These are phyloP conservation scores for Stomatorhinus walkeri DNA, from an alignment of 2,797 vertebrate genomes.

Conservation along the genomic window DNA sequence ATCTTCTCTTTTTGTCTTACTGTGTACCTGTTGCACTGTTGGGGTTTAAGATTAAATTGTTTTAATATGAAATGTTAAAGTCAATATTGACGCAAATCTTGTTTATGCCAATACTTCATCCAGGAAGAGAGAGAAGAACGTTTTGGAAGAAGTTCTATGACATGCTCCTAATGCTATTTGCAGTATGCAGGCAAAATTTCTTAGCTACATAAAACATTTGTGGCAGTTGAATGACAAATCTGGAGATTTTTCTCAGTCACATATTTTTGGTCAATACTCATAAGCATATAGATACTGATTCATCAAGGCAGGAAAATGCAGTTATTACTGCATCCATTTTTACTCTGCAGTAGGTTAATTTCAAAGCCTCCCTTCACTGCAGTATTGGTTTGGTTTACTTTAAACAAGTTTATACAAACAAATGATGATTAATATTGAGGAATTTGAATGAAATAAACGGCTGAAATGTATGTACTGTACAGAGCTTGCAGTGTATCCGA, in stretches of 20 bases:
- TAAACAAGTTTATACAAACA: not conserved
- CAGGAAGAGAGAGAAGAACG: not conserved
- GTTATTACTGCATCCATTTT: constrained; percentile 7
- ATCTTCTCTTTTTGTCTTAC: not conserved
- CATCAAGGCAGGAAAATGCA: constrained; percentile 18
- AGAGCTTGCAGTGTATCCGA: constrained; percentile 14
- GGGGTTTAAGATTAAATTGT: not conserved
- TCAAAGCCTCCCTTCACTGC: constrained; percentile 10
- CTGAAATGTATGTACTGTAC: constrained; percentile 21
- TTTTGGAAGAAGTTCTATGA: not conserved
- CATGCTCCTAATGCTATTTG: not conserved
- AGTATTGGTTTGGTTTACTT: not conserved
- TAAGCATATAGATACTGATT: not conserved
- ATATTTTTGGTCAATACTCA: not conserved
- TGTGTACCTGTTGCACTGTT: not conserved
- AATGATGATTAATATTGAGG: not conserved
- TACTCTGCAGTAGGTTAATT: constrained; percentile 11
- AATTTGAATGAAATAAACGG: not conserved
- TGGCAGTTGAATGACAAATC: not conserved
- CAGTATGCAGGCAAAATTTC: not conserved
- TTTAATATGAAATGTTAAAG: not conserved
- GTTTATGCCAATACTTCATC: not conserved
- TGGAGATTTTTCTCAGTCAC: not conserved
- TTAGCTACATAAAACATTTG: not conserved
- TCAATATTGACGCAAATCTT: not conserved